Conservation (phyloP, 2,113 vertebrate species). For the Apeltes quadracus region DNA sequence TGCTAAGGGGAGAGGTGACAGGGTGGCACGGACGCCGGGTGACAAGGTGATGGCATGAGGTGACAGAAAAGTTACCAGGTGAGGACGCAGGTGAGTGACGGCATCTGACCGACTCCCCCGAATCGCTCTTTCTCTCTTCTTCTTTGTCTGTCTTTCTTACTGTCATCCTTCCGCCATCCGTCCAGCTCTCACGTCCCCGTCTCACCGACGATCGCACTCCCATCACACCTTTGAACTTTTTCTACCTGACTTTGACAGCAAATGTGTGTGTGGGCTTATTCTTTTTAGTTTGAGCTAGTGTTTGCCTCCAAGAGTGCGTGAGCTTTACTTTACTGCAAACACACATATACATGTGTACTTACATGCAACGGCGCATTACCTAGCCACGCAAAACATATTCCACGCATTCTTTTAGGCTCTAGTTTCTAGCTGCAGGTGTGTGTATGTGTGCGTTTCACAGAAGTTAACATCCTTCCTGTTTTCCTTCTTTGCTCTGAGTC, state of each 20-base stretch:
- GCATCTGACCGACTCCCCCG: slow-evolving; percentile 62
- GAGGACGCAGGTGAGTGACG: slow-evolving; percentile 74
- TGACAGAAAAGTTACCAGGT: slow-evolving; percentile 77
- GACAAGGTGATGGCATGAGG: slow-evolving; percentile 77
- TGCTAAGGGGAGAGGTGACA: slow-evolving; percentile 76
- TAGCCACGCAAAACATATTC: no score
- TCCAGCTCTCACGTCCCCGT: slow-evolving; percentile 51
- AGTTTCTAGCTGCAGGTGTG: slow-evolving; percentile 19
- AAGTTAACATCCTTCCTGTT: slow-evolving; percentile 79
- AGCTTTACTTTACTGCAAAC: no score
- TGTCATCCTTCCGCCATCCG: slow-evolving; percentile 59
- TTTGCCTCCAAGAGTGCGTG: slow-evolving; percentile 10
- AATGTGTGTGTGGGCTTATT: slow-evolving; percentile 33
- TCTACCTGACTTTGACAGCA: slow-evolving; percentile 51
- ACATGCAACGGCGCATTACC: no score
- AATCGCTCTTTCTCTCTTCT: slow-evolving; percentile 47
- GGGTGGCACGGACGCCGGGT: slow-evolving; percentile 69
- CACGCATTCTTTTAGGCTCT: slow-evolving; percentile 43
- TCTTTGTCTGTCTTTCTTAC: slow-evolving; percentile 65
- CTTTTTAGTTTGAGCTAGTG: slow-evolving; percentile 11
- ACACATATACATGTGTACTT: no score
- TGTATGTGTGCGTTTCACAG: slow-evolving; percentile 35
- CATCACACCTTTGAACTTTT: slow-evolving; percentile 66
- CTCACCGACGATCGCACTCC: slow-evolving; percentile 53
- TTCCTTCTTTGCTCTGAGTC: slow-evolving; percentile 73